Evolutionary conservation across 2,113 vertebrate species (phyloP).

Genomic region (Miniopterus natalensis): DNA sequence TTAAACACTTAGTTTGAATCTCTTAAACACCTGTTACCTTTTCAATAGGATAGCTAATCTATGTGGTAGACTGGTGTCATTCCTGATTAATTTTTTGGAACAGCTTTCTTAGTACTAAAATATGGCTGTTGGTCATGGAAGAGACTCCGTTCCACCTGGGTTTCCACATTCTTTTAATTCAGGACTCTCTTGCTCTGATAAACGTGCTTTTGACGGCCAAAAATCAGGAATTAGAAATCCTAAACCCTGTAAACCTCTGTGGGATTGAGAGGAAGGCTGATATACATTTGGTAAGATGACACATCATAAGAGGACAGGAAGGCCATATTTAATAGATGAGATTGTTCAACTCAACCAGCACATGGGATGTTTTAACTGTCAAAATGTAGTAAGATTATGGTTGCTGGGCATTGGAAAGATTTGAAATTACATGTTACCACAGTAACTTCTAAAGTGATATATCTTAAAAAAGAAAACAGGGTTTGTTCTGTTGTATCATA

Average conservation of each 20-base stretch:
- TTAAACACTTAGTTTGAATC: neutral
- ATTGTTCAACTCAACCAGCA: neutral
- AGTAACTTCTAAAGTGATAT: conserved; percentile 42
- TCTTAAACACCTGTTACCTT: neutral
- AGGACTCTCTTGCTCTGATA: neutral
- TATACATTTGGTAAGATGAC: neutral
- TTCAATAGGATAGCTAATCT: neutral
- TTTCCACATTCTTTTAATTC: conserved; percentile 35
- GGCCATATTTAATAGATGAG: neutral
- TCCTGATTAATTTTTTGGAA: neutral
- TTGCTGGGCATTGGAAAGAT: conserved; percentile 32
- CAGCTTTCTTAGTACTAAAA: neutral
- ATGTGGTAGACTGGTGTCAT: neutral
- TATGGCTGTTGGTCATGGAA: neutral
- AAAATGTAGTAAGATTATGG: neutral
- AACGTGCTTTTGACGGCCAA: neutral
- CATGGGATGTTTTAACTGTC: conserved; percentile 1
- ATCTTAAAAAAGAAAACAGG: conserved; percentile 10
- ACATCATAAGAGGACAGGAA: neutral
- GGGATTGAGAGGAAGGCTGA: neutral
- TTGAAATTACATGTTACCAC: conserved; percentile 62
- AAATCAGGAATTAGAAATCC: neutral
- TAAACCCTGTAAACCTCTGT: neutral
- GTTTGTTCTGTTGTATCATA: neutral
- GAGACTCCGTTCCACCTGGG: neutral